Base-by-base conservation (phyloP, 2,888 invertebrate genomes). In the Seladonia tumulorum region DNA sequence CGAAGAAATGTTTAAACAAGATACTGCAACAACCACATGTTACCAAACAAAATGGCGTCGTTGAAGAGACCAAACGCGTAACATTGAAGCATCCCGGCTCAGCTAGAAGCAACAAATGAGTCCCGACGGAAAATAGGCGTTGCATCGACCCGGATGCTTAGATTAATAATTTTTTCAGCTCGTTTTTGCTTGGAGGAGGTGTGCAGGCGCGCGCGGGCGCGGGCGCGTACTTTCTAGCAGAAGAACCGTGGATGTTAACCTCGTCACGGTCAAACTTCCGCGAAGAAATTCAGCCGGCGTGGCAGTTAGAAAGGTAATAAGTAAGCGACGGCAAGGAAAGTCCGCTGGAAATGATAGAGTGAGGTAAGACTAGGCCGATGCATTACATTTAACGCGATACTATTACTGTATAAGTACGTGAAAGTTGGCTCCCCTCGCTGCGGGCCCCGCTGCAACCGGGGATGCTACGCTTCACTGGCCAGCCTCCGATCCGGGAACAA, bases 241-340 rank as follows among this genome's bases (percentile, higher is more conserved):
- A 83, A 83, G 76, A 76, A 72, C 72, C 81, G 60, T 57, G 82
- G 82, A 83, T 77, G 75, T 78, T 84, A 84, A 86, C 85, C 85
- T 66, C 85, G 91, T 89, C 90, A 90, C 89, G 89, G 91, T 89
- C 91, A 89, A 90, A 89, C 91, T 91, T 92, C 89, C 91, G 90
- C 88, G 85, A 90, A 88, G 89, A 90, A 92, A 92, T 90, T 88
- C 87, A 83, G 63, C 22, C 78, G 85, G 85, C 82, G 87, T 83
- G 87, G 75, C 81, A 70, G 90, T 87, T 90, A 88, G 90, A 90
- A 90, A 90, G 90, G 90, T 90, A 90, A 86, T 88, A 89, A 90
- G 89, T 85, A 78, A 87, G 76, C 83, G 79, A 88, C 82, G 79
- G 82, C 87, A 88, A 92, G 88, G 93, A 92, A 90, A 92, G 91